Percentiles rank a stretch among this genome's conserved stretches.
phyloP scores from a whole-genome alignment of 2,113 vertebrate genomes.

The Paradoxurus hermaphroditus region DNA sequence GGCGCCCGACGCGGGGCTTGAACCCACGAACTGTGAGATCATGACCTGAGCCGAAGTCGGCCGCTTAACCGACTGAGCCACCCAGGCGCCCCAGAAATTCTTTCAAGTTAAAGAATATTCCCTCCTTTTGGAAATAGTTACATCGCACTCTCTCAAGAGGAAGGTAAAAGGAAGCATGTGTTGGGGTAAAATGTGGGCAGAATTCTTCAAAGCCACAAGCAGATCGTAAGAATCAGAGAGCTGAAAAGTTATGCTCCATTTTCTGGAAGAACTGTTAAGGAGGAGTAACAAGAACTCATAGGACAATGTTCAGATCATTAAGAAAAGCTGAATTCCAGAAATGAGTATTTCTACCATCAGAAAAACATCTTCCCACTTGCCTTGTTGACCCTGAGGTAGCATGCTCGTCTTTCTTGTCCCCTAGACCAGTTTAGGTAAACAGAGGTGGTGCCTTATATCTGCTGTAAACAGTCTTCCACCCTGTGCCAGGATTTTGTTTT shows the following conservation, averaged over 20 bases:
- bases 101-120: neutral
- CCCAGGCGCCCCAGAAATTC: too few relatives aligned
- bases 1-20: too few relatives aligned
- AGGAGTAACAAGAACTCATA: rapidly evolving
- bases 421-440: too few relatives aligned
- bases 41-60: too few relatives aligned
- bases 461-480: too few relatives aligned
- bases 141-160: neutral
- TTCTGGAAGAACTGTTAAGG: neutral
- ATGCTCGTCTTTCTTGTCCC: too few relatives aligned
- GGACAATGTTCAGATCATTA: neutral
- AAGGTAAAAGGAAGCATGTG: neutral
- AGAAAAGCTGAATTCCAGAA: neutral
- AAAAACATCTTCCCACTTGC: neutral
- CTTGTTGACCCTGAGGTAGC: too few relatives aligned
- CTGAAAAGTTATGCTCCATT: too few relatives aligned
- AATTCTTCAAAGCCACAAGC: neutral
- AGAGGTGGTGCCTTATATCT: too few relatives aligned
- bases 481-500: too few relatives aligned
- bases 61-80: too few relatives aligned
- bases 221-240: neutral
- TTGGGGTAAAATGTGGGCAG: neutral
- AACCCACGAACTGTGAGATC: too few relatives aligned
- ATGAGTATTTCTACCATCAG: neutral
- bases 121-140: neutral